Evolutionary conservation across 2,888 invertebrate genomes (phyloP).

Genomic region (Hemaris fuciformis): DNA sequence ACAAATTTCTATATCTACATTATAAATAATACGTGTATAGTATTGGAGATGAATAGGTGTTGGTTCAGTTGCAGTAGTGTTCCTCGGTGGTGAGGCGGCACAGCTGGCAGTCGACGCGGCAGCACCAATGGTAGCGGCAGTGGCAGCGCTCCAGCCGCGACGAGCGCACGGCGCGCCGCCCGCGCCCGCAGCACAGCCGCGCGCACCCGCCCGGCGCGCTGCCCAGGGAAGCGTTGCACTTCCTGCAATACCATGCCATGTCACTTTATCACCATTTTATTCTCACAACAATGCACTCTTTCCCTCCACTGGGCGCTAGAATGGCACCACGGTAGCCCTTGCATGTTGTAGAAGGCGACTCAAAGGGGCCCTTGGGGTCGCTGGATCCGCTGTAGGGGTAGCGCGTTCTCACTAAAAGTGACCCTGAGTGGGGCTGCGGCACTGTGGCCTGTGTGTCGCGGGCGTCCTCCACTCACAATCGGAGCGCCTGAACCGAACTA

Average conservation of each 20-base stretch:
- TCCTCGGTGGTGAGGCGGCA: conserved; percentile 87
- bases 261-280: background rate
- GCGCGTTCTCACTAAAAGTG: too few species aligned
- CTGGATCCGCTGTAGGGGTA: too few species aligned
- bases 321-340: too few species aligned
- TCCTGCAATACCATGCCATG: conserved; percentile 73
- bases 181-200: conserved; percentile 92
- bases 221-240: conserved; percentile 85
- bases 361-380: too few species aligned
- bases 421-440: too few species aligned
- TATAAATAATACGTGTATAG: background rate
- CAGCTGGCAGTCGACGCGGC: conserved; percentile 92
- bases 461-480: too few species aligned
- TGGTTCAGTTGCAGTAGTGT: conserved; percentile 85
- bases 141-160: conserved; percentile 88
- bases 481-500: too few species aligned
- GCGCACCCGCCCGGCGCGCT: conserved; percentile 87
- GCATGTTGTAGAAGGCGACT: too few species aligned
- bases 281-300: too few species aligned
- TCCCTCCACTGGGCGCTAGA: too few species aligned
- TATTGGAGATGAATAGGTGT: conserved; percentile 5
- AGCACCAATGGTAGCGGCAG: conserved; percentile 93
- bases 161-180: conserved; percentile 85
- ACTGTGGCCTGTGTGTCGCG: too few species aligned
- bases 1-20: background rate